phyloP scores from a whole-genome alignment of 2,113 vertebrate genomes.

The Poecile atricapillus region DNA sequence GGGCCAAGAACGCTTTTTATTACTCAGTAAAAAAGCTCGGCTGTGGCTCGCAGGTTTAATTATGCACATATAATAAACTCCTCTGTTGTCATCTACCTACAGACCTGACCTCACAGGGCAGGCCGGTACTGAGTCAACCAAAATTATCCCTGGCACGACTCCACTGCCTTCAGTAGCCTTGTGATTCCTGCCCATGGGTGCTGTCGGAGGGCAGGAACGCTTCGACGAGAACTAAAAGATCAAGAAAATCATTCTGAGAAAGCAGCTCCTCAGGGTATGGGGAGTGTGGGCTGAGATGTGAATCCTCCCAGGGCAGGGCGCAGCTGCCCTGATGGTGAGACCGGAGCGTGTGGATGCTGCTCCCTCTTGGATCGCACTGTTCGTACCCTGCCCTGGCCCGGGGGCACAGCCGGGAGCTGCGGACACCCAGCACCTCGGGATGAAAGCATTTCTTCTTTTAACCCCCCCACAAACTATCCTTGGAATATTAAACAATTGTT shows the following conservation, averaged over 20 bases:
- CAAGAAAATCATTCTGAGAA: not conserved
- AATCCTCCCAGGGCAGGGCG: not conserved
- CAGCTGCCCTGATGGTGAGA: not conserved
- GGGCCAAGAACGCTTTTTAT: not conserved
- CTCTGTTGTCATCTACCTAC: not conserved
- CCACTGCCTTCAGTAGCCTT: not conserved
- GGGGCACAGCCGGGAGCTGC: not conserved
- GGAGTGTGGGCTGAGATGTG: not conserved
- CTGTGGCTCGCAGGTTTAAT: not conserved
- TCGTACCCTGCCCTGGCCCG: not conserved
- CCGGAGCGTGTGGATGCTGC: not conserved
- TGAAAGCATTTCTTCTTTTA: not conserved
- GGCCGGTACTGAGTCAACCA: not conserved
- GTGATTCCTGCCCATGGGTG: not conserved
- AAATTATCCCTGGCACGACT: not conserved
- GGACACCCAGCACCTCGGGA: not conserved
- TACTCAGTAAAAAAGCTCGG: not conserved
- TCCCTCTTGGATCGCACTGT: accelerated
- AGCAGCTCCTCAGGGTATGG: not conserved
- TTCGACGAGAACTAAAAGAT: not conserved
- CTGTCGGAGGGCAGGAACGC: not conserved
- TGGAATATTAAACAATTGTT: not conserved
- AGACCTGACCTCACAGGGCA: not conserved
- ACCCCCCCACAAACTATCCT: not conserved
- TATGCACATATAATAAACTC: not conserved